phyloP scores from a whole-genome alignment of 2,113 vertebrate species.

The Melanotaenia duboulayi region DNA sequence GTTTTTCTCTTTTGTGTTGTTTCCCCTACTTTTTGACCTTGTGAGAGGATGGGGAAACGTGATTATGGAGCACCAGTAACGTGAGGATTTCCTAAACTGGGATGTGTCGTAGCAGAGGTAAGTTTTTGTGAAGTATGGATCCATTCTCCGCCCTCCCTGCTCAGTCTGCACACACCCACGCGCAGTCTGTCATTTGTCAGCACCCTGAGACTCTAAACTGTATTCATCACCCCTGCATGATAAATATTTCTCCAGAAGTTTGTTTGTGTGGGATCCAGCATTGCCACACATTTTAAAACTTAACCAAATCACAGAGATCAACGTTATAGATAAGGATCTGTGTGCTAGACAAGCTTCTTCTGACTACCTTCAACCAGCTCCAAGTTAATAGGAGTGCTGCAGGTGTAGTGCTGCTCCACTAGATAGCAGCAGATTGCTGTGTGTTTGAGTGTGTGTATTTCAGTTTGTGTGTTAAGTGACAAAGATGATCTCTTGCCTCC shows the following conservation, averaged over 20 bases:
- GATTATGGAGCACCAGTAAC: conserved; percentile 63
- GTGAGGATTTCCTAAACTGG: conserved; percentile 17
- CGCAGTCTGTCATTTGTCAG: neutral
- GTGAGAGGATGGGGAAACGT: conserved; percentile 51
- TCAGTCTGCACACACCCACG: neutral
- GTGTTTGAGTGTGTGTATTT: conserved; percentile 52
- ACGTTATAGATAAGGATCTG: conserved; percentile 1
- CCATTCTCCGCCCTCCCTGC: neutral
- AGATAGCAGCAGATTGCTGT: conserved; percentile 73
- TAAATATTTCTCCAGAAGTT: conserved; percentile 5
- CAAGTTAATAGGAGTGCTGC: conserved; percentile 43
- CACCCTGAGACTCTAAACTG: neutral
- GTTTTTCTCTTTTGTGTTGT: neutral
- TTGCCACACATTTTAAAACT: neutral
- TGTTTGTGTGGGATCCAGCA: neutral
- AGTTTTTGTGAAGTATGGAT: conserved; percentile 3
- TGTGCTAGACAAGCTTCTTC: conserved; percentile 16
- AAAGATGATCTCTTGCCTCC: conserved; percentile 48
- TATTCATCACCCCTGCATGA: conserved; percentile 1
- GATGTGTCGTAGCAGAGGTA: conserved; percentile 35
- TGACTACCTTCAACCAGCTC: conserved; percentile 4
- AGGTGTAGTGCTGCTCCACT: conserved; percentile 66
- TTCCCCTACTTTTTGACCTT: neutral
- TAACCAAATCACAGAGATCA: neutral
- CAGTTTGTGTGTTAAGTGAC: conserved; percentile 30